Base-by-base conservation (phyloP, 1,140 invertebrate species). In the Conus betulinus region DNA sequence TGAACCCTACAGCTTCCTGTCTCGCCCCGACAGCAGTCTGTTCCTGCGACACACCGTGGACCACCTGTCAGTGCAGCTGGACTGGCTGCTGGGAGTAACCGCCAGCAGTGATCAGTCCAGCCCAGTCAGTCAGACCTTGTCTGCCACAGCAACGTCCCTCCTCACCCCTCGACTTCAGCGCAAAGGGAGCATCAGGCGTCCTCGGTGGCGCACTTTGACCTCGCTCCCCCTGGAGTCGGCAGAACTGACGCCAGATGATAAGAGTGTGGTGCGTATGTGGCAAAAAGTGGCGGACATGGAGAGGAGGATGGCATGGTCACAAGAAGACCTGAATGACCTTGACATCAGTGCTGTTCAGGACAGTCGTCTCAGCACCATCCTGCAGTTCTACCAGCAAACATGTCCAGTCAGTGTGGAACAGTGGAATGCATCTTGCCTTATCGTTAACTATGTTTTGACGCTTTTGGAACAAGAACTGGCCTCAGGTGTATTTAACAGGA, bases 361-460 rank as follows among this genome's bases (percentile, higher is more conserved):
- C 60, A 82, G 78, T 67, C 86, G 57, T 55, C 88, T 89, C 11
- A 89, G 76, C 86, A 85, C 78, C 57, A n/a, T 92, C 71, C 63
- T 93, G 39, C 90, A 91, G 27, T 93, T 92, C 67, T 90, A 89
- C 20, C 88, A 91, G 15, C 88, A 90, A 82, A 85, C 91, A 20
- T 93, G 92, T 67, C 60, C 89, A 23, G 86, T 93, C 11, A 88
- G 76, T 25, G 60, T 88, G 20, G 89, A 91, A 51, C 90, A 92
- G 60, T 91, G 89, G 88, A 87, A 76, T 81, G 88, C 87, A 5
- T 89, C 92, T 23, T 90, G 88, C 89, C 87, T 92, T 6, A 89
- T 94, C 82, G 91, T 91, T 1, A 91, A 92, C 74, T 94, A 94
- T 88, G 79, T 87, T 17, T 57, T 94, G 17, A 85, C 90, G 85